Evolutionary conservation across 2,113 vertebrate species (phyloP), one percentile per base, ranked within the genome.

Genomic region (Tetrax tetrax): DNA sequence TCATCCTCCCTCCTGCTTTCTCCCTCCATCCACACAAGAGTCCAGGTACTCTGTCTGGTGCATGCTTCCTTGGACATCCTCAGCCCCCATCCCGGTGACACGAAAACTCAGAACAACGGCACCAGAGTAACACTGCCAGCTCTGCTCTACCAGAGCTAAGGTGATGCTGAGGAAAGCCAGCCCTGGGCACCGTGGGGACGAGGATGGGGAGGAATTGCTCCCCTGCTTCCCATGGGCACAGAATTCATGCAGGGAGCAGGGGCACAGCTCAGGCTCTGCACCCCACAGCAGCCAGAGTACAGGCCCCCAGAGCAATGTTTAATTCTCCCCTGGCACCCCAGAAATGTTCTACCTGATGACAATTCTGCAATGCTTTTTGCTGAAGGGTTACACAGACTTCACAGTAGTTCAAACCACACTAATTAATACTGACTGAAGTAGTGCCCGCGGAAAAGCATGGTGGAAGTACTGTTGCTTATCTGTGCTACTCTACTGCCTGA

Each of bases 121-220:
- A 78, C 10, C 33, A 31, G 53, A 5, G 3, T 10, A 48, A 57
- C 0, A 0, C 8, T 4, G 4, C 23, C 43, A 60, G 56, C 7
- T 68, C 64, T 43, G 29, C 22, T 53, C 47, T 48, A 41, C 24
- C 47, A 64, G 10, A 54, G 17, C 28, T 11, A 33, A 61, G 12
- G 14, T 31, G 43, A 6, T 77, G 47, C 74, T 20, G 28, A 27
- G 20, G 45, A 20, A 61, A 56, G 29, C 9, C 8, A 76, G 38
- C 29, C 12, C 37, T 57, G 0, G 0, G 14, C 14, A 18, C 14
- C 0, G 0, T 3, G 12, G 22, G 29, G 31, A 24, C 28, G n/a
- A 61, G 64, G 64, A 47, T 8, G 14, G 27, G 19, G 18, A 80
- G 10, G 33, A 56, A 24, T 16, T 20, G 33, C 27, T 57, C 33